phyloP scores from a whole-genome alignment of 2,797 vertebrate species.

The Poecilia picta region DNA sequence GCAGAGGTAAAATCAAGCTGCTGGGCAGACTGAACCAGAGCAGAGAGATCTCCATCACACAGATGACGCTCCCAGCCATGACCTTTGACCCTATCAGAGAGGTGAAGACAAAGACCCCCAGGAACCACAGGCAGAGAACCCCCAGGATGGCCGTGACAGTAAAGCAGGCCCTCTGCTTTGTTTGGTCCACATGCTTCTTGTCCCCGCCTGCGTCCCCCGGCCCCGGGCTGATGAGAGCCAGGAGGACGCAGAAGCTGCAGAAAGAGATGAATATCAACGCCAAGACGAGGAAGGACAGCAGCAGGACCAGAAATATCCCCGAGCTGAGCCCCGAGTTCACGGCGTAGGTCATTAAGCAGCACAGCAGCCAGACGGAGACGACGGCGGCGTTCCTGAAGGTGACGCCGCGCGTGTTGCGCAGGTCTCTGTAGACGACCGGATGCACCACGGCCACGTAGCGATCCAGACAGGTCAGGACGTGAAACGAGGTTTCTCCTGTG shows the following conservation, averaged over 20 bases:
- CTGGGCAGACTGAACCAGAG: slow-evolving; percentile 21
- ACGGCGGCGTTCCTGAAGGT: slow-evolving; percentile 28
- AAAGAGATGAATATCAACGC: background rate
- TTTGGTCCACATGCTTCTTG: slow-evolving; percentile 6
- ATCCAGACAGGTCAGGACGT: slow-evolving; percentile 41
- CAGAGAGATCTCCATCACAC: accelerated
- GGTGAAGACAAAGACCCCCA: accelerated
- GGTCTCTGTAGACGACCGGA: slow-evolving; percentile 26
- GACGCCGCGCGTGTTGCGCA: background rate
- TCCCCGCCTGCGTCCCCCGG: background rate
- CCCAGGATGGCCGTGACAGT: slow-evolving; percentile 16
- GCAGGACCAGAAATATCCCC: accelerated
- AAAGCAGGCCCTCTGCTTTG: slow-evolving; percentile 29
- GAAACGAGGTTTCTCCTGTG: background rate
- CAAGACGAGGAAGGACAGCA: accelerated
- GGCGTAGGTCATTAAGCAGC: accelerated
- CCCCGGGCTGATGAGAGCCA: slow-evolving; percentile 20
- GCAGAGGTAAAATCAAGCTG: slow-evolving; percentile 24
- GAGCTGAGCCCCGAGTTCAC: accelerated
- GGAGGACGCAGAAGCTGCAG: slow-evolving; percentile 24
- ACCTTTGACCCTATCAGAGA: accelerated
- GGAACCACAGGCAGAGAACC: slow-evolving; percentile 4
- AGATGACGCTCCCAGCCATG: accelerated
- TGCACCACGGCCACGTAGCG: slow-evolving; percentile 44
- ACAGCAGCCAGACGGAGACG: slow-evolving; percentile 23